These are phyloP conservation scores for Pteromalus puparum DNA, from an alignment of 1,140 invertebrate species.

Conservation along the genomic window DNA sequence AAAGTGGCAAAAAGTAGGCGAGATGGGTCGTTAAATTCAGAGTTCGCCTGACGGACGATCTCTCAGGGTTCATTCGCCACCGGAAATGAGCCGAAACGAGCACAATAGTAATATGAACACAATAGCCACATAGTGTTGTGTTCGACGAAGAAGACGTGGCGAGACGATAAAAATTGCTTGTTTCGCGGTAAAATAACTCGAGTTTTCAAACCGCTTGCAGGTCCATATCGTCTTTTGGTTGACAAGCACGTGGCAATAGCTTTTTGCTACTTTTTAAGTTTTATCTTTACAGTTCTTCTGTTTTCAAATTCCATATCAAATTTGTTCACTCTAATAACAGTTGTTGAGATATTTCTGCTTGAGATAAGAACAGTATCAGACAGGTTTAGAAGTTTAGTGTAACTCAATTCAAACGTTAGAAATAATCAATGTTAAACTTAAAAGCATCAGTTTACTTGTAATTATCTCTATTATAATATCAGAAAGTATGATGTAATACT, in stretches of 20 bases:
- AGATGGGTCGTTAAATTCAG: conserved; percentile 44
- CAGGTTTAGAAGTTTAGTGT: too few relatives aligned
- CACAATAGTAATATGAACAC: conserved; percentile 33
- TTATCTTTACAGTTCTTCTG: too few relatives aligned
- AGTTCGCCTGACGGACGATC: background rate
- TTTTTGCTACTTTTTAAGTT: background rate
- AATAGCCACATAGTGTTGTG: conserved; percentile 18
- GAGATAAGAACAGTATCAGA: too few relatives aligned
- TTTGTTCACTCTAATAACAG: too few relatives aligned
- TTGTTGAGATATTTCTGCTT: too few relatives aligned
- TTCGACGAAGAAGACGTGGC: conserved; percentile 36
- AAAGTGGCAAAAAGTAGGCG: conserved; percentile 25
- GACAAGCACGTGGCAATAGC: background rate
- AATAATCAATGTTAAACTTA: too few relatives aligned
- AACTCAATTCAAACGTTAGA: too few relatives aligned
- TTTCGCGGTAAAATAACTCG: conserved; percentile 40
- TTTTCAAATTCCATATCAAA: too few relatives aligned
- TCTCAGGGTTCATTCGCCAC: conserved; percentile 17
- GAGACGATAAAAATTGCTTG: conserved; percentile 33
- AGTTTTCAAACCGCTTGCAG: conserved; percentile 9
- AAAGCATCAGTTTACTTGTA: too few relatives aligned
- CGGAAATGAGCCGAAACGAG: conserved; percentile 46
- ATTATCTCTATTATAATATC: too few relatives aligned
- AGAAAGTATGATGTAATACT: too few relatives aligned
- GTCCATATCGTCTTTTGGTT: conserved; percentile 20